Percentiles rank a stretch among this genome's conserved stretches.
phyloP scores from a whole-genome alignment of 2,113 vertebrate species.

The Hyla sarda region DNA sequence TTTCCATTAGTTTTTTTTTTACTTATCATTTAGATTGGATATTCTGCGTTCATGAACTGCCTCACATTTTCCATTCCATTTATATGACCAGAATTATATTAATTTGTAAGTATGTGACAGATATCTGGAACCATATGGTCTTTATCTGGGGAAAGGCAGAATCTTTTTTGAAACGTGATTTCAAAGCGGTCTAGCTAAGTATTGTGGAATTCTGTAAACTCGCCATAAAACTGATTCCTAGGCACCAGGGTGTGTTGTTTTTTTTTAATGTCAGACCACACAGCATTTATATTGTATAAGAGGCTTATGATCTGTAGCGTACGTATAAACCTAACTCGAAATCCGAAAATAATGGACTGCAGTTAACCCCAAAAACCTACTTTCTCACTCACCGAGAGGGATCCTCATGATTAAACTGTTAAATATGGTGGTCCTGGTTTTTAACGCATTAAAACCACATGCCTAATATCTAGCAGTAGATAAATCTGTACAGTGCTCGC shows the following conservation, averaged over 20 bases:
- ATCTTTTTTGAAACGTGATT: slow-evolving; percentile 15
- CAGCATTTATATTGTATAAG: neutral
- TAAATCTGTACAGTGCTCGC: too few species aligned
- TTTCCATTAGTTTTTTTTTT: neutral
- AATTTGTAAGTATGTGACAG: slow-evolving; percentile 9
- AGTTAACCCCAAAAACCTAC: neutral
- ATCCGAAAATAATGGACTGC: neutral
- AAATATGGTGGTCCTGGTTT: too few species aligned
- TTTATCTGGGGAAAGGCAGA: slow-evolving; percentile 4
- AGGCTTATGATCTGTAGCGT: neutral
- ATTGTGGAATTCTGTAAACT: neutral
- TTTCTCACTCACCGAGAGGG: too few species aligned
- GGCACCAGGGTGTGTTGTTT: neutral
- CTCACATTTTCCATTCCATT: slow-evolving; percentile 23
- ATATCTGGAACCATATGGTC: neutral
- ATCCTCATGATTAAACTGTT: too few species aligned
- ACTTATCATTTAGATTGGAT: neutral
- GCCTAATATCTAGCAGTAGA: too few species aligned
- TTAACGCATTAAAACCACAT: too few species aligned
- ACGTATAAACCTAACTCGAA: neutral
- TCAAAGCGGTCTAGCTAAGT: neutral
- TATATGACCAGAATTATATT: neutral
- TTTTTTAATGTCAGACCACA: neutral
- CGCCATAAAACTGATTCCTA: slow-evolving; percentile 6
- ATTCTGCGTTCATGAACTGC: neutral